These are phyloP conservation scores for Etheostoma cragini DNA, from an alignment of 2,113 vertebrate species.

Conservation along the genomic window DNA sequence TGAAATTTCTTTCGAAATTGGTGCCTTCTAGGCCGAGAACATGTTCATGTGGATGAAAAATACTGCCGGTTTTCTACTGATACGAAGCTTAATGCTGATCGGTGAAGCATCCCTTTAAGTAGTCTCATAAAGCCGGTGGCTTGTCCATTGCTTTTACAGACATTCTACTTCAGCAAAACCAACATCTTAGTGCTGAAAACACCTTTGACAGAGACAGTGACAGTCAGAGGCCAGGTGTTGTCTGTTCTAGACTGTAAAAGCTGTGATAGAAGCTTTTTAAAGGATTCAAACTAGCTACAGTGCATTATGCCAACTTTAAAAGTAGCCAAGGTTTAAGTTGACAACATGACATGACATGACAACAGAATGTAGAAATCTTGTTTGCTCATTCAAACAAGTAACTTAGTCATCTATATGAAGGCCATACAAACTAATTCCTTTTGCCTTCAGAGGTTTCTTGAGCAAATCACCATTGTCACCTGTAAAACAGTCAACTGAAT, in stretches of 20 bases:
- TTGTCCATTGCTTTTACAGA: background rate
- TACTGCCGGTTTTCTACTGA: too few species aligned
- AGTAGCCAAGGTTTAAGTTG: background rate
- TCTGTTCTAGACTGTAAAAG: background rate
- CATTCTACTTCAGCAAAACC: background rate
- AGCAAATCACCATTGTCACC: slow-evolving; percentile 5
- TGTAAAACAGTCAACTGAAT: slow-evolving; percentile 26
- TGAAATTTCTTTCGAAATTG: too few species aligned
- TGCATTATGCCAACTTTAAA: background rate
- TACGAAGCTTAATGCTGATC: too few species aligned
- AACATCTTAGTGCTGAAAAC: background rate
- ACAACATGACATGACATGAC: background rate
- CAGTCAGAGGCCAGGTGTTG: background rate
- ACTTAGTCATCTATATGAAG: slow-evolving; percentile 10
- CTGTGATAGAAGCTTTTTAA: slow-evolving; percentile 1
- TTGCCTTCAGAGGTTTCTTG: background rate
- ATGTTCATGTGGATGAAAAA: too few species aligned
- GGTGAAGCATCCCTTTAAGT: too few species aligned
- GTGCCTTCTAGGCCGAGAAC: too few species aligned
- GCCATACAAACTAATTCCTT: slow-evolving; percentile 8
- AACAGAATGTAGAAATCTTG: background rate
- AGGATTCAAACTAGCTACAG: background rate
- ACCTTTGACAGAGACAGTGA: background rate
- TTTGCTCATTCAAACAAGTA: background rate
- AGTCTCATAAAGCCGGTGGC: background rate